phyloP scores from a whole-genome alignment of 2,888 invertebrate genomes.

The Drosophila lacicola region DNA sequence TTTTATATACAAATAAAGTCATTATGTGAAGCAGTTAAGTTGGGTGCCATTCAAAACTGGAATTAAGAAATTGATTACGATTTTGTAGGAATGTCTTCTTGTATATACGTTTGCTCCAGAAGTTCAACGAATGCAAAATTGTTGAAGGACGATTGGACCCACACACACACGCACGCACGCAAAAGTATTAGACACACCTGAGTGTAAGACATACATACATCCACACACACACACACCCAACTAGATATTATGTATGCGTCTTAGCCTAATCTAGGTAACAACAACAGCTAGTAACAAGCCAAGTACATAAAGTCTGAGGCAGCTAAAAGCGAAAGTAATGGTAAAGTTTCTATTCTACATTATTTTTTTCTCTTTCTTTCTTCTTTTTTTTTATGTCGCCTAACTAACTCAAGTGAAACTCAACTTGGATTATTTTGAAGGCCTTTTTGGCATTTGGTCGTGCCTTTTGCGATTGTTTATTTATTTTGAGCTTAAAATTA shows the following conservation, averaged over 20 bases:
- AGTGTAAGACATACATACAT: constrained; percentile 12
- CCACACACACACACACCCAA: constrained; percentile 1
- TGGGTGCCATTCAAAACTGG: no score
- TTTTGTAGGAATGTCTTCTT: no score
- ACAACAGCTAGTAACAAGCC: constrained; percentile 25
- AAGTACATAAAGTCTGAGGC: constrained; percentile 37
- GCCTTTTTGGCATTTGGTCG: constrained; percentile 52
- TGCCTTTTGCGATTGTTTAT: constrained; percentile 65
- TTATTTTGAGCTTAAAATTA: constrained; percentile 75
- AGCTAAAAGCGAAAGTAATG: constrained; percentile 68
- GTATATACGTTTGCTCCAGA: not conserved
- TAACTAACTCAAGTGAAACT: constrained; percentile 60
- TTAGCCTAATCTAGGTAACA: constrained; percentile 36
- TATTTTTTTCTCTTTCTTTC: constrained; percentile 4
- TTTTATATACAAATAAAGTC: no score
- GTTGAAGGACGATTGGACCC: constrained; percentile 55
- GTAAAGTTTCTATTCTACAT: constrained; percentile 47
- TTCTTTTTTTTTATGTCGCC: constrained; percentile 39
- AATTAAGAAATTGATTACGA: no score
- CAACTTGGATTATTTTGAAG: constrained; percentile 59
- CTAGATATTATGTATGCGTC: constrained; percentile 10
- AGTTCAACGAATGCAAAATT: constrained; percentile 21
- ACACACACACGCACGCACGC: constrained; percentile 13
- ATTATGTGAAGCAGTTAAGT: no score
- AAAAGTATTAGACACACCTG: constrained; percentile 47